A percentile compares a stretch with the other conserved stretches of the same genome.
Conservation (phyloP, 2,888 invertebrate genomes). For the Osmoderma eremita region DNA sequence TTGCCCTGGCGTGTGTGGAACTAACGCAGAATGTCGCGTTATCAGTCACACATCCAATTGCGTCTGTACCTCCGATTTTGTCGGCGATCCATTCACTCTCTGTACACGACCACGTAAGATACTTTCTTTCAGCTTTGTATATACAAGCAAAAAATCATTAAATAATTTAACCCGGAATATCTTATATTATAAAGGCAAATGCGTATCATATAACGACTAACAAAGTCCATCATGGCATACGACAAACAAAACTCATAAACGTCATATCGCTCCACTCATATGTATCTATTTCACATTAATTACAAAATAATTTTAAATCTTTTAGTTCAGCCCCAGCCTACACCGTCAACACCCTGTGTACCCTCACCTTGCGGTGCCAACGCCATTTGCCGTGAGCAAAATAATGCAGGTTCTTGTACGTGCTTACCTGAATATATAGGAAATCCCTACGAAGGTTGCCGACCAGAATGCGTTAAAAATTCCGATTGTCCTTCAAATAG, state of each 20-base stretch:
- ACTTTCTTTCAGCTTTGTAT: conserved; percentile 31
- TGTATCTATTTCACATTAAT: neutral
- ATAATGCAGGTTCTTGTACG: conserved; percentile 75
- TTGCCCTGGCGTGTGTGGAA: conserved; percentile 80
- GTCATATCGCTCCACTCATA: neutral
- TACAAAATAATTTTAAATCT: conserved; percentile 22
- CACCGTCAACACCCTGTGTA: conserved; percentile 59
- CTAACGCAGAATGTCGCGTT: conserved; percentile 76
- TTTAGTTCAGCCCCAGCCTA: conserved; percentile 44
- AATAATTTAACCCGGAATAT: too few species aligned
- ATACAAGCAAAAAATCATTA: neutral
- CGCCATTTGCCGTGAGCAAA: conserved; percentile 75
- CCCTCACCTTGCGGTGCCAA: conserved; percentile 74
- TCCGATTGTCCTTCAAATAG: conserved; percentile 62
- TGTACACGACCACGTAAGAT: conserved; percentile 65
- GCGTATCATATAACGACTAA: too few species aligned
- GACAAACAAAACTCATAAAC: neutral
- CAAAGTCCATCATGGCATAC: too few species aligned
- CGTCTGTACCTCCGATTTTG: conserved; percentile 69
- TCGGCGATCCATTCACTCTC: conserved; percentile 74
- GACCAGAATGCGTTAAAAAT: conserved; percentile 64
- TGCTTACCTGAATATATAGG: conserved; percentile 79
- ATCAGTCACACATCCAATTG: conserved; percentile 77
- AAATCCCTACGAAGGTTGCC: conserved; percentile 76
- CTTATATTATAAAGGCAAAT: too few species aligned